phyloP scores from a whole-genome alignment of 2,113 vertebrate species.

The Physeter macrocephalus region DNA sequence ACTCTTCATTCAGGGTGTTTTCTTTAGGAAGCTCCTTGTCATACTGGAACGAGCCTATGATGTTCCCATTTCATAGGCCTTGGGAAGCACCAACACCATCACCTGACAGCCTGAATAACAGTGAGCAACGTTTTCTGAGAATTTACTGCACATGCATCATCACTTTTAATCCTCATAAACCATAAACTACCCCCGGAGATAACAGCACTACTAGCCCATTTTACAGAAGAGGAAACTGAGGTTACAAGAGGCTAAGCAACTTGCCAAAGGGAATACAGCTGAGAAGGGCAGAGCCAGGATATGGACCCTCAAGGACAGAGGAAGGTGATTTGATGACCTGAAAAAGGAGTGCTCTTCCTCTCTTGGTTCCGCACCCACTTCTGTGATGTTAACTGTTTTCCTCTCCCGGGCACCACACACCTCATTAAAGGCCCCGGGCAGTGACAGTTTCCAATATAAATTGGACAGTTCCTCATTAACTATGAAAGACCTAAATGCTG shows the following conservation, averaged over 20 bases:
- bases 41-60: neutral
- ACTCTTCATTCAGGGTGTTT: neutral
- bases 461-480: conserved; percentile 35
- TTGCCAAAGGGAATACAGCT: neutral
- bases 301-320: neutral
- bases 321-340: neutral
- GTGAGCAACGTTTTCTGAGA: neutral
- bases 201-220: neutral
- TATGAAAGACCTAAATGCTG: neutral
- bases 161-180: neutral
- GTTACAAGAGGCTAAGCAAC: neutral
- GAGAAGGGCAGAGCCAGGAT: neutral
- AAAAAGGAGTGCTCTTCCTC: neutral
- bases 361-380: neutral
- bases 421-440: neutral
- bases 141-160: neutral
- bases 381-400: neutral
- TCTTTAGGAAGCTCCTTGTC: neutral
- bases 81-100: neutral
- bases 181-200: neutral
- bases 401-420: neutral
- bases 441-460: neutral
- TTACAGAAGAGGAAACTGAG: neutral
- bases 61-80: neutral
- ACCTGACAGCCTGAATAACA: neutral